Percentiles rank a stretch among this genome's conserved stretches.
Conservation (phyloP, 2,888 invertebrate genomes). For the Sinohyriopsis cumingii region DNA sequence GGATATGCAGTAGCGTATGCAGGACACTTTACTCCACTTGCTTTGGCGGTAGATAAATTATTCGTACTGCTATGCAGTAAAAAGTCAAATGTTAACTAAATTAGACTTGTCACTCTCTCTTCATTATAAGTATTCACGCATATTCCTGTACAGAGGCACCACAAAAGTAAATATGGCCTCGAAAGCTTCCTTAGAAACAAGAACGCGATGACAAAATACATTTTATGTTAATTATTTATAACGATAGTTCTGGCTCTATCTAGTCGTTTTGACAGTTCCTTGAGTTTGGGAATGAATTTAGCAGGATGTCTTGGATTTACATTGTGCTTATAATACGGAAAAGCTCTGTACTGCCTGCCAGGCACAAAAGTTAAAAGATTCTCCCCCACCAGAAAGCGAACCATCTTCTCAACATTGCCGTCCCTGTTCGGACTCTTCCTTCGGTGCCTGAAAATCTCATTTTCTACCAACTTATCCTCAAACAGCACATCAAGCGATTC, state of each 20-base stretch:
- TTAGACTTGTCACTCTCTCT: too few relatives aligned
- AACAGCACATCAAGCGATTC: slow-evolving; percentile 14
- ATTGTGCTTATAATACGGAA: not conserved
- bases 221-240: too few relatives aligned
- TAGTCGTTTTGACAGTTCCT: slow-evolving; percentile 12
- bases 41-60: too few relatives aligned
- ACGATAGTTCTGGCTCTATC: slow-evolving; percentile 8
- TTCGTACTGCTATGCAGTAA: too few relatives aligned
- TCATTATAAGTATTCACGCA: too few relatives aligned
- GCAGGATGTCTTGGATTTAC: slow-evolving; percentile 4
- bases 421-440: slow-evolving; percentile 12
- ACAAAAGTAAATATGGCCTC: too few relatives aligned
- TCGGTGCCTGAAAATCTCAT: slow-evolving; percentile 17
- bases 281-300: slow-evolving; percentile 4
- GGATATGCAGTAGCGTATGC: too few relatives aligned
- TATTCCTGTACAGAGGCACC: too few relatives aligned
- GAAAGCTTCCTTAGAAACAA: too few relatives aligned
- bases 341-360: slow-evolving; percentile 3
- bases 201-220: not conserved
- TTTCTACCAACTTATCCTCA: slow-evolving; percentile 13
- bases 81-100: too few relatives aligned
- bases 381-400: not conserved
- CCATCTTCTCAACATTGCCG: slow-evolving; percentile 4
- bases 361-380: not conserved
- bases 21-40: too few relatives aligned